Conservation (phyloP, 2,888 invertebrate genomes). For the Campoletis raptor region DNA sequence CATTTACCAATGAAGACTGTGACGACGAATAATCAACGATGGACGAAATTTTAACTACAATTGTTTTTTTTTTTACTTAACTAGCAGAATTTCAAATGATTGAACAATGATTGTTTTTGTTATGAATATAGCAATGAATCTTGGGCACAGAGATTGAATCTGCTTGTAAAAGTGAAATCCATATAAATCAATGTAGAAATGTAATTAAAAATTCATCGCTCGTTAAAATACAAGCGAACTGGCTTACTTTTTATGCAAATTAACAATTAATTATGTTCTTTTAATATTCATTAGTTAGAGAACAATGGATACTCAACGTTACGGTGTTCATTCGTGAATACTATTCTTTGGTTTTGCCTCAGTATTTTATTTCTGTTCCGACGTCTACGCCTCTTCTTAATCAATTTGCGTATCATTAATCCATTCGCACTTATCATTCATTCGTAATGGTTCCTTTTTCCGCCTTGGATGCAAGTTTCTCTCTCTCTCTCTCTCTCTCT, state of each 20-base stretch:
- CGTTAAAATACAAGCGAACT: not conserved
- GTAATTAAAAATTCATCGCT: not conserved
- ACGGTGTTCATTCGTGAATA: not conserved
- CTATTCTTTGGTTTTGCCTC: no score
- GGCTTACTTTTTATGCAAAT: slow-evolving; percentile 4
- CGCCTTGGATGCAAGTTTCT: not conserved
- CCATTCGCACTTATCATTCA: not conserved
- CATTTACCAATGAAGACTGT: not conserved
- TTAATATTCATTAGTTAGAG: slow-evolving; percentile 4
- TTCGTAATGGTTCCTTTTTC: not conserved
- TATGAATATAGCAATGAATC: not conserved
- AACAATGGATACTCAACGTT: not conserved
- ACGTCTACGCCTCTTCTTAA: not conserved
- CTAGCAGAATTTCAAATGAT: not conserved
- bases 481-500: not conserved
- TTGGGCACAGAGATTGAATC: not conserved
- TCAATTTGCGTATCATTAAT: slow-evolving; percentile 2
- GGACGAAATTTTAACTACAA: not conserved
- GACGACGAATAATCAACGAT: not conserved
- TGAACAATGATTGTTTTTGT: not conserved
- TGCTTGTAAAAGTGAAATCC: not conserved
- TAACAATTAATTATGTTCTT: slow-evolving; percentile 1
- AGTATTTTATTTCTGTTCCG: not conserved
- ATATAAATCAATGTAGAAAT: not conserved
- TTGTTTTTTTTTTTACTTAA: not conserved